Base-by-base conservation (phyloP, 2,888 invertebrate species). In the Rhabditophanes sp. region DNA sequence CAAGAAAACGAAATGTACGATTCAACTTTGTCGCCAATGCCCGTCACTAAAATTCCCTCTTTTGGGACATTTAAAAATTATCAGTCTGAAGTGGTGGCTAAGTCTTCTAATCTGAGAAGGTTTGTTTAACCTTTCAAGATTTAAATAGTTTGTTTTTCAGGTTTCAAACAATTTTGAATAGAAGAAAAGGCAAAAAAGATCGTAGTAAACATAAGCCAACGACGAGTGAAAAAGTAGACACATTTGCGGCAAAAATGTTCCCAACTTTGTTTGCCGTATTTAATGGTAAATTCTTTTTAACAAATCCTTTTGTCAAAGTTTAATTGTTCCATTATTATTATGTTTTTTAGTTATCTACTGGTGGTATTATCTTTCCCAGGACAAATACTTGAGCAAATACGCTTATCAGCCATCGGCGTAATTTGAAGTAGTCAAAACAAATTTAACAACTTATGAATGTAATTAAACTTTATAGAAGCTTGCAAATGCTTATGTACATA, bases 291-390 rank as follows among this genome's bases (percentile, higher is more conserved):
- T 23, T 25, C 3, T 31, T 6, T 30, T 8, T 12, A 15, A 32
- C n/a, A 29, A 3, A n/a, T 22, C 4, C 16, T 16, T n/a, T 16
- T 5, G 16, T 3, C 4, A 42, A 37, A 20, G 20, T 27, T 29
- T 37, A 3, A 14, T 4, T 3, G 7, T 12, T 14, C 7, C 12
- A 12, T 22, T 42, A 7, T 2, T 16, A 9, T 11, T 11, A 25
- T 4, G 14, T n/a, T 11, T 53, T 56, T 37, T 44, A 59, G 59
- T 55, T n/a, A 42, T 59, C 37, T 59, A 59, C 45, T 59, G 59
- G 59, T 59, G 58, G 58, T 59, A 59, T 35, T 59, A 59, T 39
- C 39, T 59, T n/a, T n/a, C n/a, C n/a, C n/a, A n/a, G n/a, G 30
- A 54, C 37, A 23, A 29, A 24, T 20, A 9, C 22, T 19, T 35